Evolutionary conservation across 2,797 vertebrate species (phyloP), one percentile per base, ranked within the genome.

Genomic region (Malurus leucopterus): DNA sequence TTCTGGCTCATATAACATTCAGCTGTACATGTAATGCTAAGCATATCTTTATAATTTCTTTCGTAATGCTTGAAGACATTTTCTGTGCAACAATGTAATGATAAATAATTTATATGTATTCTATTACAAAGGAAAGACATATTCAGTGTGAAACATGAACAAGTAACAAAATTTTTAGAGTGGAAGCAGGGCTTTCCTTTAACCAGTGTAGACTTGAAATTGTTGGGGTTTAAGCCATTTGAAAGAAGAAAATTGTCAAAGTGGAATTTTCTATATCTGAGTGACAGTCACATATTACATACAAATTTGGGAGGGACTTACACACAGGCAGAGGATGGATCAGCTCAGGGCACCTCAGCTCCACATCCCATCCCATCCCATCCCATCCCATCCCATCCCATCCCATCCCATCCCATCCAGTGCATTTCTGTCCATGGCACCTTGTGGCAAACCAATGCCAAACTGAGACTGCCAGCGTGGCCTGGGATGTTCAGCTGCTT

Each of bases 391-490:
- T 36, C 36, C 36, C 36, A 36, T 36, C 36, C 36, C 36, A 36
- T 36, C 36, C 36, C 36, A 36, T 36, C 36, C 36, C 36, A 36
- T 36, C 36, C 36, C 36, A 36, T 36, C 36, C 36, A 36, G 36
- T 36, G 36, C 36, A 36, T 36, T 36, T 19, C 9, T 2, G 13
- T 18, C 29, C 38, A 44, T 40, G 21, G 23, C 23, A 16, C 26
- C 40, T 9, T n/a, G 15, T 1, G 5, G 8, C 24, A 21, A 74
- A 36, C 0, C n/a, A 32, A 9, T 27, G 55, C 54, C 43, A 15
- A 4, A 26, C 0, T 2, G 14, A 22, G 17, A 18, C 29, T 10
- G 5, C 4, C 7, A 1, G 1, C 1, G 0, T 3, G 46, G 27
- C 20, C 7, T 6, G 34, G 29, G 38, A 9, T 9, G 5, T 29